Conservation (phyloP, 2,888 invertebrate genomes). For the Coleophora flavipennella region DNA sequence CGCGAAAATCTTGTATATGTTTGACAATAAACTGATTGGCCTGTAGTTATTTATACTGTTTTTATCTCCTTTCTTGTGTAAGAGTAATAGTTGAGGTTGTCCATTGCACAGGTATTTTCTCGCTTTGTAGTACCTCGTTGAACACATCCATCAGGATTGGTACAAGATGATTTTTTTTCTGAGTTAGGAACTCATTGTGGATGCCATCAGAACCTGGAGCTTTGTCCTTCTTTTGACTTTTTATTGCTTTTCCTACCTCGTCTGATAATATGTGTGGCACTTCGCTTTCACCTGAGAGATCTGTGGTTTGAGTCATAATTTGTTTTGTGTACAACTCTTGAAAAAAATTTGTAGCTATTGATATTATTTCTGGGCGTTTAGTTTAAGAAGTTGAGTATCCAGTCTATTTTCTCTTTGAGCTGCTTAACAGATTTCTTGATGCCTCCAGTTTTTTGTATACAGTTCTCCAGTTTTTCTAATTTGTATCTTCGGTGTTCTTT, state of each 20-base stretch:
- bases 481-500: constrained; percentile 12
- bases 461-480: constrained; percentile 10
- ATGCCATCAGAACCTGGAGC: constrained; percentile 9
- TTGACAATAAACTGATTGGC: too few relatives aligned
- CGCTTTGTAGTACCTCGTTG: constrained; percentile 1
- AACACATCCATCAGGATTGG: constrained; percentile 2
- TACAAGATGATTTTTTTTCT: not conserved
- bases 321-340: constrained; percentile 2
- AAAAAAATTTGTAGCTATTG: constrained; percentile 10
- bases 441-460: constrained; percentile 15
- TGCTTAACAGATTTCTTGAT: constrained; percentile 16
- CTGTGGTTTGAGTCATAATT: not conserved
- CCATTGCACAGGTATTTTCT: not conserved
- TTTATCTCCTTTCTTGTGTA: too few relatives aligned
- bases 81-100: too few relatives aligned
- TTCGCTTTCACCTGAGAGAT: not conserved
- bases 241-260: constrained; percentile 10
- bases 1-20: too few relatives aligned
- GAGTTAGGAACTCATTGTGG: constrained; percentile 7
- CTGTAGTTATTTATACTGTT: too few relatives aligned
- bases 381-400: constrained; percentile 3
- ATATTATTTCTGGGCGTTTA: constrained; percentile 2
- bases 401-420: constrained; percentile 10
- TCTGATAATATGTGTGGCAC: constrained; percentile 3
- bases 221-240: constrained; percentile 8